Percentiles rank a stretch among this genome's conserved stretches.
These are phyloP conservation scores for Nyctibius grandis DNA, from an alignment of 2,797 vertebrate genomes.

Conservation along the genomic window DNA sequence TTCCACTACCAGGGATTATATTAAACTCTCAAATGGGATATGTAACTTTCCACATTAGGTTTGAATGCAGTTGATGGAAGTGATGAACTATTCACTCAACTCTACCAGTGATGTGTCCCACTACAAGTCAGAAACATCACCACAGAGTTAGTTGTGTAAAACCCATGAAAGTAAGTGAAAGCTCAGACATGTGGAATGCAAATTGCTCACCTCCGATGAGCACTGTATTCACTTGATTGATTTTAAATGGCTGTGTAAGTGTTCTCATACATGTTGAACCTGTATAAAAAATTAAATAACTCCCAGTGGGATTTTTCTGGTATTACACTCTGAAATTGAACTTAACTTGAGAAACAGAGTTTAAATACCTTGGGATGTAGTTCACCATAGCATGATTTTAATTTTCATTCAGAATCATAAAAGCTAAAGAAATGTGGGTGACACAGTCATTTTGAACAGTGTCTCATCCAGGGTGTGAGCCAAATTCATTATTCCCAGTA, in stretches of 20 bases:
- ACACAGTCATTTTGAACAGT: not conserved
- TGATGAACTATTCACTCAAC: not conserved
- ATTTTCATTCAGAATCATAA: constrained; percentile 1
- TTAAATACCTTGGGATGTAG: constrained; percentile 25
- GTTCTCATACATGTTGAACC: constrained; percentile 38
- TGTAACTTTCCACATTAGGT: not conserved
- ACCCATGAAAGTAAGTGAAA: not conserved
- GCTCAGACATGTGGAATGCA: constrained; percentile 31
- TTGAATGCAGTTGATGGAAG: not conserved
- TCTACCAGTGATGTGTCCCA: not conserved
- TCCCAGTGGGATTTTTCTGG: constrained; percentile 26
- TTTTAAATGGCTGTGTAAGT: constrained; percentile 39
- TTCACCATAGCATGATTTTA: not conserved
- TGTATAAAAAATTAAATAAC: constrained; percentile 29
- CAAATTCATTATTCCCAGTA: not conserved
- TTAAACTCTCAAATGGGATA: not conserved
- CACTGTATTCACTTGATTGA: constrained; percentile 36
- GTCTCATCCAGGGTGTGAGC: not conserved
- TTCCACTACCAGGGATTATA: not conserved
- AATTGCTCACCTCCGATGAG: constrained; percentile 32
- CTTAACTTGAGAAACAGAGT: constrained; percentile 40
- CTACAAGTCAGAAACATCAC: not conserved
- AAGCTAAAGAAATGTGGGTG: not conserved
- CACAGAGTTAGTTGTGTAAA: not conserved
- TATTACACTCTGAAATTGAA: constrained; percentile 36